Evolutionary conservation across 2,888 invertebrate species (phyloP).

Genomic region (Leuctra nigra): DNA sequence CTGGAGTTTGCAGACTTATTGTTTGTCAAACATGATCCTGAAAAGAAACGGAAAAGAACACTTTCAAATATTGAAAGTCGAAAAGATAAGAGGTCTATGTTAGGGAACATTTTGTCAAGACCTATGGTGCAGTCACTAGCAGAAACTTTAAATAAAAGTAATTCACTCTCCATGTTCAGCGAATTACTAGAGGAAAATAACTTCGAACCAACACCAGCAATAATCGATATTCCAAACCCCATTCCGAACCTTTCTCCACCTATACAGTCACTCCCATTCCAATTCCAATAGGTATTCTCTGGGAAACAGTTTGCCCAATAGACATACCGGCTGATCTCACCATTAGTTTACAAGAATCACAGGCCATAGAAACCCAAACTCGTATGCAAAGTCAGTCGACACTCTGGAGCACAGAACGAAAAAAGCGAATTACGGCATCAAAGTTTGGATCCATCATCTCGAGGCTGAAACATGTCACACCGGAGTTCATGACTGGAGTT

Average conservation of each 20-base stretch:
- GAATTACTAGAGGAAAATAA: neutral
- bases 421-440: neutral
- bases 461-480: neutral
- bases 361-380: neutral
- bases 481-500: neutral
- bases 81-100: too few species aligned
- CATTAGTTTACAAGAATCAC: neutral
- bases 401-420: neutral
- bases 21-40: neutral
- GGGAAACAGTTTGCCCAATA: neutral
- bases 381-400: neutral
- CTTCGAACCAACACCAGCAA: neutral
- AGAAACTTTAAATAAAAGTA: too few species aligned
- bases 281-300: neutral
- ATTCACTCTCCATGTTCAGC: too few species aligned
- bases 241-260: neutral
- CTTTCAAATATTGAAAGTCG: neutral
- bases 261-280: neutral
- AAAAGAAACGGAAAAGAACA: neutral
- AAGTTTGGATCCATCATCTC: neutral
- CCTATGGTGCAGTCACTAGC: too few species aligned
- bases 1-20: neutral
- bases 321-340: neutral
- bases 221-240: neutral
- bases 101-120: too few species aligned